phyloP scores from a whole-genome alignment of 2,888 invertebrate genomes.

The Stratiomys singularior region DNA sequence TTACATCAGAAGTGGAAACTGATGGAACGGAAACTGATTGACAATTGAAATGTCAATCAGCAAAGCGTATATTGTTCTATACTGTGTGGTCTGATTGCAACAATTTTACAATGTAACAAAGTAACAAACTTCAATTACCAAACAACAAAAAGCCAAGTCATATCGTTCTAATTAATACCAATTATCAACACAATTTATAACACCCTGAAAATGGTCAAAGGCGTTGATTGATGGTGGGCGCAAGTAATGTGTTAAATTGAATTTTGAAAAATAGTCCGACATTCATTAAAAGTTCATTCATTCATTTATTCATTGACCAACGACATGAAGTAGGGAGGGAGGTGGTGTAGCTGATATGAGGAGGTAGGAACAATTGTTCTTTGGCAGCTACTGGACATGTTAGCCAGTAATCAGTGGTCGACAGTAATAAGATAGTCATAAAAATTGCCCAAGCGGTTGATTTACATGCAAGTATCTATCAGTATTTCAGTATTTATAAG shows the following conservation, averaged over 20 bases:
- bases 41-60: background rate
- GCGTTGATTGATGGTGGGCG: conserved; percentile 38
- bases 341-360: background rate
- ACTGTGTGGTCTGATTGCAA: background rate
- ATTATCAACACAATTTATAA: conserved; percentile 29
- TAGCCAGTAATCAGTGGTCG: background rate
- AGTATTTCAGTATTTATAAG: too few relatives aligned
- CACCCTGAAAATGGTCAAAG: conserved; percentile 19
- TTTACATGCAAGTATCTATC: background rate
- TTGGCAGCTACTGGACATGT: background rate
- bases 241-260: conserved; percentile 25
- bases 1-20: too few relatives aligned
- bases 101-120: background rate
- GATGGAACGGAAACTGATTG: too few relatives aligned
- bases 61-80: background rate
- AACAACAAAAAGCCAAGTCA: conserved; percentile 11
- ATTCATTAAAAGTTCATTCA: conserved; percentile 25
- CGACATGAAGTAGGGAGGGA: too few relatives aligned
- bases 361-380: background rate
- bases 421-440: background rate
- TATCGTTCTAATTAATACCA: conserved; percentile 30
- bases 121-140: background rate
- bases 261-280: conserved; percentile 5
- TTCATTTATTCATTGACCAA: background rate
- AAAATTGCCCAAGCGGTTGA: background rate